These are phyloP conservation scores for Tolmerus cingulatus DNA, from an alignment of 2,888 invertebrate species.

Conservation along the genomic window DNA sequence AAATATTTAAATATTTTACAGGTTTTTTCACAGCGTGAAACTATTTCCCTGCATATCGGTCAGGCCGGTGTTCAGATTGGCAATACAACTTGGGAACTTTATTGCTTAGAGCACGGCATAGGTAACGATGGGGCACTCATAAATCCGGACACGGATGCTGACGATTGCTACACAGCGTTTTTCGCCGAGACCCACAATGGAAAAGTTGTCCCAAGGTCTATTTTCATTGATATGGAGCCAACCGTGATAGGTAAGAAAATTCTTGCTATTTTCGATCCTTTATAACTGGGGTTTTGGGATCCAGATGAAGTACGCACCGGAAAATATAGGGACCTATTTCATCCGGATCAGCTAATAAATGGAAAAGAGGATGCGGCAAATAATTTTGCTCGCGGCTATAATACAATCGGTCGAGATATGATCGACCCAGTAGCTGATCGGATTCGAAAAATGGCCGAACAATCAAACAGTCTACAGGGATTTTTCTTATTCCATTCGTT, in stretches of 20 bases:
- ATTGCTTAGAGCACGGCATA: conserved; percentile 81
- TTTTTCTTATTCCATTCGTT: conserved; percentile 91
- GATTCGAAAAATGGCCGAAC: conserved; percentile 78
- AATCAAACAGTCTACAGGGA: conserved; percentile 82
- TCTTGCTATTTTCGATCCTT: background rate
- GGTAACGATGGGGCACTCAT: conserved; percentile 71
- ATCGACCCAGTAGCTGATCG: conserved; percentile 77
- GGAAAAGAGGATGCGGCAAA: conserved; percentile 92
- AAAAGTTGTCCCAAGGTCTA: conserved; percentile 85
- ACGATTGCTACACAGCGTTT: conserved; percentile 73
- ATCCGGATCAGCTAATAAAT: conserved; percentile 83
- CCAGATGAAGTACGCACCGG: conserved; percentile 69
- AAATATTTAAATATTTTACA: background rate
- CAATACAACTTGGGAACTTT: conserved; percentile 81
- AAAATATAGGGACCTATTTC: conserved; percentile 78
- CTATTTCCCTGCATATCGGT: conserved; percentile 82
- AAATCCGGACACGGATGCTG: conserved; percentile 59
- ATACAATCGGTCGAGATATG: conserved; percentile 84
- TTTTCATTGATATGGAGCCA: conserved; percentile 89
- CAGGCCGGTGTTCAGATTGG: conserved; percentile 85
- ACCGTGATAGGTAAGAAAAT: conserved; percentile 78
- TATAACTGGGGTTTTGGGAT: background rate
- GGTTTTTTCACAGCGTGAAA: conserved; percentile 69
- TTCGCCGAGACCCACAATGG: conserved; percentile 82
- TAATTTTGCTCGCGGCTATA: conserved; percentile 86